Conservation (phyloP, 2,888 invertebrate species). For the Cheilosia urbana region DNA sequence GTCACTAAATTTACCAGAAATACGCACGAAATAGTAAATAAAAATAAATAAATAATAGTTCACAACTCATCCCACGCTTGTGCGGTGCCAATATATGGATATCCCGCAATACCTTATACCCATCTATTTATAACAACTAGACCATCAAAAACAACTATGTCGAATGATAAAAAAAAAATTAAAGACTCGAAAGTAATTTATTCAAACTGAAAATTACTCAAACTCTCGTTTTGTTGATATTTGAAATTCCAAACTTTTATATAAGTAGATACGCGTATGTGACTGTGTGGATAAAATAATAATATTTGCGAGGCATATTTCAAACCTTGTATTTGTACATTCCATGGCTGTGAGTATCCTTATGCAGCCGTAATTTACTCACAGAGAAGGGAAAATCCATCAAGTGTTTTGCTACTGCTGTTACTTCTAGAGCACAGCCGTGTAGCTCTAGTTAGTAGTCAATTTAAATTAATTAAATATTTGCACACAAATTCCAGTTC, state of each 20-base stretch:
- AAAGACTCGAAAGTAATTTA: slow-evolving; percentile 25
- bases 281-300: slow-evolving; percentile 2
- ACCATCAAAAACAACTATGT: not conserved
- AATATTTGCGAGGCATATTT: slow-evolving; percentile 3
- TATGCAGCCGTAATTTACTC: slow-evolving; percentile 5
- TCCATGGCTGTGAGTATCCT: not conserved
- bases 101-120: not conserved
- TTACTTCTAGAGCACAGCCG: not conserved
- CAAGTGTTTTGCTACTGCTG: slow-evolving; percentile 63
- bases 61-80: slow-evolving; percentile 35
- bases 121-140: not conserved
- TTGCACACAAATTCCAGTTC: slow-evolving; percentile 72
- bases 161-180: not conserved
- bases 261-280: not conserved
- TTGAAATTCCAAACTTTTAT: slow-evolving; percentile 40
- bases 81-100: slow-evolving; percentile 34
- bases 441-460: slow-evolving; percentile 39
- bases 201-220: slow-evolving; percentile 45
- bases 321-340: slow-evolving; percentile 8
- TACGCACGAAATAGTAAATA: not conserved
- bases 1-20: slow-evolving; percentile 34
- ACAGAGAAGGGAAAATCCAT: slow-evolving; percentile 69
- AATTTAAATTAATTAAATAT: slow-evolving; percentile 75
- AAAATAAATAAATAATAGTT: slow-evolving; percentile 15
- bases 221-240: slow-evolving; percentile 43